These are phyloP conservation scores for Aurelia sp. DNA, from an alignment of 30 jellyfish, hydroid and myxozoan genomes.

Conservation along the genomic window DNA sequence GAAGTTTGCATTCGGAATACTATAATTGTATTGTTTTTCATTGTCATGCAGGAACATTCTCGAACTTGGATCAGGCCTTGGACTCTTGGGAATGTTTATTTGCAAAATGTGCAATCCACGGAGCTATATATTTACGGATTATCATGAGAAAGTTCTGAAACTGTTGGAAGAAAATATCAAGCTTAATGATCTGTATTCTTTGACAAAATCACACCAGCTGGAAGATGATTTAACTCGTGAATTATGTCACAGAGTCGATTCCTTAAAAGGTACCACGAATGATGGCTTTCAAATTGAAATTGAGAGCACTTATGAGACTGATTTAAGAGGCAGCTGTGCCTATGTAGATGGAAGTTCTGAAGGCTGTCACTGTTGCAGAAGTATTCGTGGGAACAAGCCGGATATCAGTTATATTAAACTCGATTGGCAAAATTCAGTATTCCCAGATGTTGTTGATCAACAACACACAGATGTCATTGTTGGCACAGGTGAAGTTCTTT, in stretches of 20 bases:
- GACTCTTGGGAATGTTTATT: constrained; percentile 40
- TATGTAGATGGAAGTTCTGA: no score
- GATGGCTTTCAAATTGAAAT: no score
- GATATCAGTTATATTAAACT: constrained; percentile 4
- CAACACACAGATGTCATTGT: constrained; percentile 20
- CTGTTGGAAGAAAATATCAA: constrained; percentile 7
- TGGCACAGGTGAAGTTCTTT: constrained; percentile 34
- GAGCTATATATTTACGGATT: constrained; percentile 40
- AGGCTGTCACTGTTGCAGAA: constrained; percentile 44
- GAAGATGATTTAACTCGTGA: not conserved
- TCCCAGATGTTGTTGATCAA: constrained; percentile 4
- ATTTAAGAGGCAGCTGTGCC: no score
- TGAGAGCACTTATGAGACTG: no score
- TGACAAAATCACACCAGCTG: no score
- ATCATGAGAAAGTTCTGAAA: constrained; percentile 42
- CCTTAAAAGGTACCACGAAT: no score
- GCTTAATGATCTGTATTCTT: not conserved
- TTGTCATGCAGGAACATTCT: constrained; percentile 17
- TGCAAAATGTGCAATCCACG: constrained; percentile 25
- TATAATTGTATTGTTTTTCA: not conserved
- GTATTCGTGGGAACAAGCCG: not conserved
- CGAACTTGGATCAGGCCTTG: constrained; percentile 58
- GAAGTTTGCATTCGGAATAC: no score
- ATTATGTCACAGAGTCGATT: not conserved
- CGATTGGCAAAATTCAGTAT: constrained; percentile 16